phyloP scores from a whole-genome alignment of 2,113 vertebrate genomes.

The Oceanites oceanicus region DNA sequence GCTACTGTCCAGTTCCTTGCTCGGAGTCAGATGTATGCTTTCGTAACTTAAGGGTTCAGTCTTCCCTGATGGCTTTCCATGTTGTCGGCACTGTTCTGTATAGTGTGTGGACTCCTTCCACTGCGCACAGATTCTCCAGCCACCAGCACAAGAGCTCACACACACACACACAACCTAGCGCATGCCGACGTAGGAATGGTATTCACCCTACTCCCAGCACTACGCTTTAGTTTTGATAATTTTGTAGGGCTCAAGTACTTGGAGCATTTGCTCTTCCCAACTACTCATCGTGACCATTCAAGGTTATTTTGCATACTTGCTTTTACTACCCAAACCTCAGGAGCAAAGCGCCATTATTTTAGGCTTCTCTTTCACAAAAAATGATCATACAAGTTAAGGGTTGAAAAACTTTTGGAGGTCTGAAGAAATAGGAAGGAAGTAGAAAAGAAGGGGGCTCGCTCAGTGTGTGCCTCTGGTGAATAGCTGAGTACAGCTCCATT shows the following conservation, averaged over 20 bases:
- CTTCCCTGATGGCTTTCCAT: accelerated
- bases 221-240: accelerated
- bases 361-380: background rate
- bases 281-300: accelerated
- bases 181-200: accelerated
- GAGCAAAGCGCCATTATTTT: background rate
- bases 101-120: accelerated
- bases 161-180: background rate
- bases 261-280: background rate
- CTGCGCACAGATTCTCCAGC: background rate
- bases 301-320: background rate
- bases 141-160: background rate
- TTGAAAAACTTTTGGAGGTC: background rate
- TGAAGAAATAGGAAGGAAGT: background rate
- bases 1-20: background rate
- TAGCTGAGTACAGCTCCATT: background rate
- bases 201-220: accelerated
- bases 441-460: background rate
- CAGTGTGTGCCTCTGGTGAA: background rate
- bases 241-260: background rate
- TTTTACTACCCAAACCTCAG: background rate
- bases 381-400: background rate
- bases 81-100: background rate
- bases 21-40: accelerated
- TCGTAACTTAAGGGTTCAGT: accelerated